Percentiles rank a stretch among this genome's conserved stretches.
Evolutionary conservation across 2,888 invertebrate genomes (phyloP).

Genomic region (Molanna angustata): DNA sequence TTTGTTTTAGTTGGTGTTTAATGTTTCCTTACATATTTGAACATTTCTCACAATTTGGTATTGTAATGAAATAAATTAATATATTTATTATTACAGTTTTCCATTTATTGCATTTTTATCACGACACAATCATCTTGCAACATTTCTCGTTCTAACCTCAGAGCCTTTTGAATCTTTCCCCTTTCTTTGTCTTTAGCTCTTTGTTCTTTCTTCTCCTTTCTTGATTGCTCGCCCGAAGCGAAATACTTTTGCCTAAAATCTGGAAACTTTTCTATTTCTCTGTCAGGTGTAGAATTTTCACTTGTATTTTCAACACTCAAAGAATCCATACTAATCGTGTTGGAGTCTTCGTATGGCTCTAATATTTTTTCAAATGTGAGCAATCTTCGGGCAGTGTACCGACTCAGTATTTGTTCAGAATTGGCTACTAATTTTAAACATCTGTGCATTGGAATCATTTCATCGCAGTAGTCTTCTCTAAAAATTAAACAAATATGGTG

Average conservation of each 20-base stretch:
- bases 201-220: constrained; percentile 55
- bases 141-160: constrained; percentile 9
- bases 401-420: constrained; percentile 85
- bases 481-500: constrained; percentile 32
- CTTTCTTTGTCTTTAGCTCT: constrained; percentile 18
- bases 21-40: too few relatives aligned
- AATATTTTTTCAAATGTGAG: constrained; percentile 80
- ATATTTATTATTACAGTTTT: not conserved
- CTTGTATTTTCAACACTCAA: constrained; percentile 23
- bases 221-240: constrained; percentile 61
- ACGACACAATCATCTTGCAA: not conserved
- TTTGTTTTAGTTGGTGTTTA: too few relatives aligned
- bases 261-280: too few relatives aligned
- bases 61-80: too few relatives aligned
- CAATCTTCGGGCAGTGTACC: constrained; percentile 75
- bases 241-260: constrained; percentile 70
- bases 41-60: too few relatives aligned
- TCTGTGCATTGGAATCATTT: constrained; percentile 76
- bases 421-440: constrained; percentile 75
- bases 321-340: constrained; percentile 20
- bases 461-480: constrained; percentile 70
- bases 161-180: constrained; percentile 21
- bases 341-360: constrained; percentile 43
- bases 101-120: not conserved
- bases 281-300: constrained; percentile 32